A percentile compares a stretch with the other conserved stretches of the same genome.
Evolutionary conservation across 2,113 vertebrate species (phyloP).

Genomic region (Anoura caudifer): DNA sequence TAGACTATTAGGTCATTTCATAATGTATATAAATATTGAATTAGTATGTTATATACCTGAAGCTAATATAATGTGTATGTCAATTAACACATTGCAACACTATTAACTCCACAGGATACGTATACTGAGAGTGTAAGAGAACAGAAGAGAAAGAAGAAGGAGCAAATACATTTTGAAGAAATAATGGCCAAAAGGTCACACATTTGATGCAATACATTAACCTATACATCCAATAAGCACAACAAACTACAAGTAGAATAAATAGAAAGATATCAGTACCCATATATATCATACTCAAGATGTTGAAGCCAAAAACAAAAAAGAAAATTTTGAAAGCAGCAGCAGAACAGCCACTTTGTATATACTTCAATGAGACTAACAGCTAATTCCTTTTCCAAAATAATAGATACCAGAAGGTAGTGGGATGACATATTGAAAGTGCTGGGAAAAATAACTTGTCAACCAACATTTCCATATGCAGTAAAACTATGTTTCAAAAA

Average conservation of each 20-base stretch:
- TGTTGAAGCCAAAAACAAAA: not conserved
- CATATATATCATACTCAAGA: not conserved
- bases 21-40: not conserved
- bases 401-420: not conserved
- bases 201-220: not conserved
- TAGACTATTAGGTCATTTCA: not conserved
- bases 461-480: not conserved
- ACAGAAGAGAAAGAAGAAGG: not conserved
- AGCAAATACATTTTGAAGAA: not conserved
- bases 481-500: not conserved
- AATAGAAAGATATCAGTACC: not conserved
- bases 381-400: not conserved
- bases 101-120: not conserved
- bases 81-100: not conserved
- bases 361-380: not conserved
- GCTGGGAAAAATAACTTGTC: not conserved
- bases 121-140: not conserved
- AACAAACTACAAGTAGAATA: not conserved
- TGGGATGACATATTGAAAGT: not conserved
- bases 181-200: not conserved
- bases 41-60: not conserved
- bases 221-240: not conserved
- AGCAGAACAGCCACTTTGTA: not conserved
- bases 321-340: not conserved
- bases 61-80: not conserved